A percentile compares a stretch with the other conserved stretches of the same genome.
These are phyloP conservation scores for Diacarnus erythraeanus DNA, from an alignment of 37 sponge, comb jelly and placozoan species.

Conservation along the genomic window DNA sequence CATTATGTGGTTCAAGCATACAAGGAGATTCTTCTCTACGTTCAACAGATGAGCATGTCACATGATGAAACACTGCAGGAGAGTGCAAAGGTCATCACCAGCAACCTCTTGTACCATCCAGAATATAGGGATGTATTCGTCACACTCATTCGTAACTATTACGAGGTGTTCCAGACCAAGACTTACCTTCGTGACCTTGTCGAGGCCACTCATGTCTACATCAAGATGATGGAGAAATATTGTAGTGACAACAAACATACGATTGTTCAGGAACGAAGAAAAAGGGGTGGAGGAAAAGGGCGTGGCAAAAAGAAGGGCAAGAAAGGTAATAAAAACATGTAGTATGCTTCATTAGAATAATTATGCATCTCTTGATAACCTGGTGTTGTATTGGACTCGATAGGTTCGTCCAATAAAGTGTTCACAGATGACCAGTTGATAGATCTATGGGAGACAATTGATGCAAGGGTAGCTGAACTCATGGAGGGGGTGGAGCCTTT, in stretches of 20 bases:
- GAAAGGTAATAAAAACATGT: too few species aligned
- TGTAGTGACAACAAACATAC: conserved; percentile 37
- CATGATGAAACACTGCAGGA: conserved; percentile 54
- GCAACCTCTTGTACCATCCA: conserved; percentile 89
- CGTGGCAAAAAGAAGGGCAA: background rate
- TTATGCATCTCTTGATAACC: background rate
- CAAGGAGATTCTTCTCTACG: conserved; percentile 75
- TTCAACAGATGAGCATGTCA: conserved; percentile 66
- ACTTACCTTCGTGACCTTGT: conserved; percentile 65
- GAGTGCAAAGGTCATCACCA: conserved; percentile 84
- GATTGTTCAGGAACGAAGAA: conserved; percentile 65
- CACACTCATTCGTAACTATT: conserved; percentile 69
- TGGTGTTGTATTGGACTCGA: background rate
- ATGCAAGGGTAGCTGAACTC: conserved; percentile 40
- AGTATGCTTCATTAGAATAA: too few species aligned
- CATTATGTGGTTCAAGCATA: conserved; percentile 87
- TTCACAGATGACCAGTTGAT: conserved; percentile 51
- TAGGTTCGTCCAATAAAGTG: background rate
- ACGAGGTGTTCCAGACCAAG: conserved; percentile 58
- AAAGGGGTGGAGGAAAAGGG: conserved; percentile 24
- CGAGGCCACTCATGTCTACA: conserved; percentile 77
- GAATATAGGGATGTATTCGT: conserved; percentile 91
- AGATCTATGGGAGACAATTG: conserved; percentile 69
- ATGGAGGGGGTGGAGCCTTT: conserved; percentile 50
- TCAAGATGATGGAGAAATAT: conserved; percentile 73